phyloP scores from a whole-genome alignment of 2,113 vertebrate species.

The Protobothrops mucrosquamatus region DNA sequence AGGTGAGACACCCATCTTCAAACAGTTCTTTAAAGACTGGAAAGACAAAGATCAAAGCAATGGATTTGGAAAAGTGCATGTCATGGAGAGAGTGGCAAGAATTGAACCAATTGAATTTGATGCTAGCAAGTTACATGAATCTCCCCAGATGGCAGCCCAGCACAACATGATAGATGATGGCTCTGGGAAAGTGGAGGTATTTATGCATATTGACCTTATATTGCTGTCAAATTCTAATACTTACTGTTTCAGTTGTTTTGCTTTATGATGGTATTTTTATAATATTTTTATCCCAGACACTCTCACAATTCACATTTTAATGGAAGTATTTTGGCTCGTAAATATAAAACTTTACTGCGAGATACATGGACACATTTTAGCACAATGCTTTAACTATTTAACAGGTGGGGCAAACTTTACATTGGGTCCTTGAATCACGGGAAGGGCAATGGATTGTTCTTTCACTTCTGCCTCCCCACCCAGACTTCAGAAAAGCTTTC shows the following conservation, averaged over 20 bases:
- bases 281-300: not conserved
- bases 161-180: constrained; percentile 91
- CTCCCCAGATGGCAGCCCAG: constrained; percentile 84
- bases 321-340: not conserved
- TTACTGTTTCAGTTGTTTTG: not conserved
- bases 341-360: not conserved
- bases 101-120: constrained; percentile 85
- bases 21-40: constrained; percentile 89
- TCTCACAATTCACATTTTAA: not conserved
- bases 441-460: not conserved
- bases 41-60: constrained; percentile 82
- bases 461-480: not conserved
- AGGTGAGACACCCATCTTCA: constrained; percentile 89
- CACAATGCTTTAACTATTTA: not conserved
- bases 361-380: not conserved
- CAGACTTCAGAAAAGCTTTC: not conserved
- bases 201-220: not conserved
- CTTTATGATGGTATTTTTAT: constrained; percentile 5
- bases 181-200: constrained; percentile 83
- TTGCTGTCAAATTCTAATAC: not conserved
- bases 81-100: constrained; percentile 83
- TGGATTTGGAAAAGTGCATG: constrained; percentile 82
- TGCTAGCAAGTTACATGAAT: constrained; percentile 83
- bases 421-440: not conserved
- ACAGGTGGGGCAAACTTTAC: not conserved